Conservation (phyloP, 2,113 vertebrate genomes). For the Candoia aspera region DNA sequence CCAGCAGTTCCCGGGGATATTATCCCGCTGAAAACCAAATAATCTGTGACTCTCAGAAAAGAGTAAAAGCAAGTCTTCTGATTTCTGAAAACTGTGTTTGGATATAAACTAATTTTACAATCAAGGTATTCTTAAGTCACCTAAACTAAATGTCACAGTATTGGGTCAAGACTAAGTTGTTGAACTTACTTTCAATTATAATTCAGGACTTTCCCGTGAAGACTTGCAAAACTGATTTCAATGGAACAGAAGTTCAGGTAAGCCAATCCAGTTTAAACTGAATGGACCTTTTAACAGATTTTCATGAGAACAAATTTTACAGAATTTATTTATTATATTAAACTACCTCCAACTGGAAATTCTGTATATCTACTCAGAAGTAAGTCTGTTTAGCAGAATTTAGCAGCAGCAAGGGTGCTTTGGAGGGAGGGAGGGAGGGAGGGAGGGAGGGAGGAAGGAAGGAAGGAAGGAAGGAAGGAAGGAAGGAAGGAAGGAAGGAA, state of each 20-base stretch:
- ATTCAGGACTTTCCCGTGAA: background rate
- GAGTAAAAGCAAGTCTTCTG: background rate
- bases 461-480: accelerated
- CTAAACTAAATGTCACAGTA: background rate
- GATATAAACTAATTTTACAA: background rate
- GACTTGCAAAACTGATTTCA: background rate
- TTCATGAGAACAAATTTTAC: background rate
- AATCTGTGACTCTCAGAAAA: background rate
- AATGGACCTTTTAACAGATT: background rate
- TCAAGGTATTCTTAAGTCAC: background rate
- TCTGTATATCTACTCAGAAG: background rate
- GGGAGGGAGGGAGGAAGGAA: no score
- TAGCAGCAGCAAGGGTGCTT: background rate
- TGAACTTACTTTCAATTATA: background rate
- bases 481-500: no score
- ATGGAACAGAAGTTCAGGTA: background rate
- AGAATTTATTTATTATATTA: background rate
- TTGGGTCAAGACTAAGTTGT: background rate
- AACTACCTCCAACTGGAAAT: background rate
- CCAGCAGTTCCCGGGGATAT: conserved; percentile 47
- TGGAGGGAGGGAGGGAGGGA: background rate
- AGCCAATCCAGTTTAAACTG: background rate
- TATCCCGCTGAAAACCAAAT: conserved; percentile 44
- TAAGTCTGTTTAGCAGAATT: background rate
- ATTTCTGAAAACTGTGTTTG: background rate